These are phyloP conservation scores for Caretta caretta DNA, from an alignment of 2,113 vertebrate genomes.

Conservation along the genomic window DNA sequence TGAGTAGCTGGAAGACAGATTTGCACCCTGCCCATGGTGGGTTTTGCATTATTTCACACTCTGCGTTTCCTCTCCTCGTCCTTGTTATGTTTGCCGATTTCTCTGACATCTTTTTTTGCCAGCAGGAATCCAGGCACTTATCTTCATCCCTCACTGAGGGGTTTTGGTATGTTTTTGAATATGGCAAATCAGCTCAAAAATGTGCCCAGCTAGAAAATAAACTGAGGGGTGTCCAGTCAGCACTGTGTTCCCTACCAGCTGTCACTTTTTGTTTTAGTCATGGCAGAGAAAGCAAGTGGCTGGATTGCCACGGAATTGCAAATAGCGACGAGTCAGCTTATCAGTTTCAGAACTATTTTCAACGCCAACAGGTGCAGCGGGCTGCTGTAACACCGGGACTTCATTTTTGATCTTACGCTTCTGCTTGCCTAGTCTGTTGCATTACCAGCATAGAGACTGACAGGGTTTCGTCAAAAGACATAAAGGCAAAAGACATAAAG, in stretches of 20 bases:
- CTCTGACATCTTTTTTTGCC: neutral
- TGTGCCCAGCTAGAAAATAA: neutral
- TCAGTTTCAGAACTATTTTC: neutral
- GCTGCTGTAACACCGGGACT: neutral
- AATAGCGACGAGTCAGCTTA: neutral
- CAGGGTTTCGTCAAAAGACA: neutral
- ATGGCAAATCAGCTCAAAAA: neutral
- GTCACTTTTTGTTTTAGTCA: constrained; percentile 11
- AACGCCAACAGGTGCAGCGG: neutral
- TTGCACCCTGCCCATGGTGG: neutral
- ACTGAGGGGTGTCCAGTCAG: constrained; percentile 2
- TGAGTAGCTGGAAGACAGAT: neutral
- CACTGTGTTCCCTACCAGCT: neutral
- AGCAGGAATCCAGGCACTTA: neutral
- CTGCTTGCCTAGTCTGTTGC: neutral
- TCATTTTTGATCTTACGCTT: neutral
- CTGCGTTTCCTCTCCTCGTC: neutral
- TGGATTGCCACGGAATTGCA: neutral
- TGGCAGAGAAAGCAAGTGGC: neutral
- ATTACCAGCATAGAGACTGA: neutral
- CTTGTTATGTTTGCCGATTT: neutral
- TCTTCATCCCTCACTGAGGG: neutral
- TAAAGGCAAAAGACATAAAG: neutral
- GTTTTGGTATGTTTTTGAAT: neutral
- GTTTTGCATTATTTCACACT: neutral